Conservation (phyloP, 2,113 vertebrate species). For the Gavialis gangeticus region DNA sequence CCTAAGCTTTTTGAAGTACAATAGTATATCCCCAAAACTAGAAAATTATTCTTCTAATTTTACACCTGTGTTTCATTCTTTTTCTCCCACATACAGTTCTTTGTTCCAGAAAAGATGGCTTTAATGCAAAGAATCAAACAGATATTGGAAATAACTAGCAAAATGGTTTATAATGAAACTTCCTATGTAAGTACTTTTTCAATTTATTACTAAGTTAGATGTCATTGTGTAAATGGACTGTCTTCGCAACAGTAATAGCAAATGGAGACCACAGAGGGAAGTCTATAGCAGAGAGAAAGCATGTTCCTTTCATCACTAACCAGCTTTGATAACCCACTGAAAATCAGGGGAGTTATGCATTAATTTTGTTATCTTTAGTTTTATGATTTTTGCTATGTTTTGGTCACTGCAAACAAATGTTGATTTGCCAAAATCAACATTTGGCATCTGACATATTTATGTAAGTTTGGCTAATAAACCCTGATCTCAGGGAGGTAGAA, state of each 20-base stretch:
- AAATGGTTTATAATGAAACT: not conserved
- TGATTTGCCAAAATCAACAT: not conserved
- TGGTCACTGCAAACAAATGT: not conserved
- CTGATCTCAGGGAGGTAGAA: not conserved
- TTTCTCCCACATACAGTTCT: not conserved
- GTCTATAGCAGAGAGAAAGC: not conserved
- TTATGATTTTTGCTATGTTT: not conserved
- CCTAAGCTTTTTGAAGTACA: not conserved
- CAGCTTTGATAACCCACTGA: not conserved
- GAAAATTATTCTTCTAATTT: not conserved
- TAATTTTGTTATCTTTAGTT: not conserved
- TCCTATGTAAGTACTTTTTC: not conserved
- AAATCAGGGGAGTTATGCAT: not conserved
- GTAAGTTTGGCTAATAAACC: not conserved
- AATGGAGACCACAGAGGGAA: not conserved
- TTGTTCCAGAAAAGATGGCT: not conserved
- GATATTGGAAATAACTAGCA: not conserved
- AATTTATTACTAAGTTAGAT: not conserved
- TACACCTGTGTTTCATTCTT: not conserved
- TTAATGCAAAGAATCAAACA: not conserved
- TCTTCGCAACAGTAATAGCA: too few relatives aligned
- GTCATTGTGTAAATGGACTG: not conserved
- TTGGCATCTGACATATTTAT: not conserved
- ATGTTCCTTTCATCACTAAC: not conserved
- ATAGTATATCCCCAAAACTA: not conserved